Percentiles rank a stretch among this genome's conserved stretches.
Conservation (phyloP, 53 echinoderm and acorn worm genomes). For the Antedon mediterranea region DNA sequence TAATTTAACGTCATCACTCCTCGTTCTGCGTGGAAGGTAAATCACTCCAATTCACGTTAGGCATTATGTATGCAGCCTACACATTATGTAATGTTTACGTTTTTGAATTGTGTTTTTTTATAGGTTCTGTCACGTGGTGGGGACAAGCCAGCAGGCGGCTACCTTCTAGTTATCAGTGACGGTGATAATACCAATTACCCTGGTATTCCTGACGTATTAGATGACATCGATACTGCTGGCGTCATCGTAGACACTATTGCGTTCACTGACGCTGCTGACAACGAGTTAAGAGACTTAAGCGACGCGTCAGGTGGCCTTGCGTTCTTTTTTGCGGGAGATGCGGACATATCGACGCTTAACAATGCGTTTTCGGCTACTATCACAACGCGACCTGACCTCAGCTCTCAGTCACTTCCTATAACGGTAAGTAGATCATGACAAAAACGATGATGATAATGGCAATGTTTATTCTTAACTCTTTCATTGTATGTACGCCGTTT, state of each 20-base stretch:
- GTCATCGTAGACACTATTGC: constrained; percentile 59
- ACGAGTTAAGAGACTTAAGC: constrained; percentile 8
- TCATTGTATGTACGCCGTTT: too few species aligned
- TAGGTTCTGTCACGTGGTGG: not conserved
- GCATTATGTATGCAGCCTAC: too few species aligned
- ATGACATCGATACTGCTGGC: constrained; percentile 26
- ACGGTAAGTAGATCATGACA: constrained; percentile 2
- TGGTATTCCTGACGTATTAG: constrained; percentile 32
- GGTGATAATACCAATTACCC: constrained; percentile 32
- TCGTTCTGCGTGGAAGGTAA: too few species aligned
- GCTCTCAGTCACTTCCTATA: constrained; percentile 16
- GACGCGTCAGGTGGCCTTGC: constrained; percentile 16
- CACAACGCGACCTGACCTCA: constrained; percentile 8
- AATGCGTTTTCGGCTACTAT: constrained; percentile 28
- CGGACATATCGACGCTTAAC: constrained; percentile 23
- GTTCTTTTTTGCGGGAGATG: constrained; percentile 23
- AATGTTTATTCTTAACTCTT: too few species aligned
- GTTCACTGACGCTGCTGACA: constrained; percentile 26
- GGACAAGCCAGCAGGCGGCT: constrained; percentile 25
- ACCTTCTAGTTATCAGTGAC: constrained; percentile 48
- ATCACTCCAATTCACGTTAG: too few species aligned
- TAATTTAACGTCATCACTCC: too few species aligned
- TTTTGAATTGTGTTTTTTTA: too few species aligned
- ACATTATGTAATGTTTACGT: too few species aligned
- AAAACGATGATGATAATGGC: too few species aligned